Percentiles rank a stretch among this genome's conserved stretches.
phyloP scores from a whole-genome alignment of 2,888 invertebrate genomes.

The Drosophila borealis region DNA sequence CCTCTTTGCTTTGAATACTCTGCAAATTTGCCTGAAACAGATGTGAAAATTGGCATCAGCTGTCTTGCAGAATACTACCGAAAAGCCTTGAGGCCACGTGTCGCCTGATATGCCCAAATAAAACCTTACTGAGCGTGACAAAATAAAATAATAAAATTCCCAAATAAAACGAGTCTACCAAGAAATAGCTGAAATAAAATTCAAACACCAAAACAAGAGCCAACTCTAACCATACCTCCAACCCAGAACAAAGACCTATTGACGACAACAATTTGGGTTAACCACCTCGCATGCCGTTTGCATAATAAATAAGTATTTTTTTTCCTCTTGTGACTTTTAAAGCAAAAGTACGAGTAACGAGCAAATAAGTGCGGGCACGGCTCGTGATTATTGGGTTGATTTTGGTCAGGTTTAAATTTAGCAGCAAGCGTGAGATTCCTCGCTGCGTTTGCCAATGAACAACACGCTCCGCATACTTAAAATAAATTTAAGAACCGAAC shows the following conservation, averaged over 20 bases:
- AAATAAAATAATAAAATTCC: conserved; percentile 58
- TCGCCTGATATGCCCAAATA: conserved; percentile 15
- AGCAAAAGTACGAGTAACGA: conserved; percentile 54
- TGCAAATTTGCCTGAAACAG: background rate
- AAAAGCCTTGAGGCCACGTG: conserved; percentile 16
- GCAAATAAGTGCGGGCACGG: conserved; percentile 66
- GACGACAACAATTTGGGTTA: conserved; percentile 78
- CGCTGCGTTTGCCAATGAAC: conserved; percentile 1
- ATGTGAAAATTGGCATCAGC: background rate
- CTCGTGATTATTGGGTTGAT: conserved; percentile 60
- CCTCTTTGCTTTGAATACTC: conserved; percentile 2
- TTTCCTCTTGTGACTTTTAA: conserved; percentile 16
- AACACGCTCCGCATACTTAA: conserved; percentile 53
- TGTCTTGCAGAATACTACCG: background rate
- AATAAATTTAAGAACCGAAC: conserved; percentile 19
- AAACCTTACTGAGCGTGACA: conserved; percentile 36
- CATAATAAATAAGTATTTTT: conserved; percentile 67
- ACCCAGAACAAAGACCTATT: conserved; percentile 57
- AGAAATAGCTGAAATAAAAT: conserved; percentile 40
- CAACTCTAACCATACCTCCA: background rate
- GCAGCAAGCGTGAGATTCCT: conserved; percentile 29
- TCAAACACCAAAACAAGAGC: conserved; percentile 42
- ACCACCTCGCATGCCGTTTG: conserved; percentile 75
- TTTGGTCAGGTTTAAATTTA: conserved; percentile 64
- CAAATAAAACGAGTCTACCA: conserved; percentile 59